Base-by-base conservation (phyloP, 2,797 vertebrate species). In the Coracias cyanogaster region DNA sequence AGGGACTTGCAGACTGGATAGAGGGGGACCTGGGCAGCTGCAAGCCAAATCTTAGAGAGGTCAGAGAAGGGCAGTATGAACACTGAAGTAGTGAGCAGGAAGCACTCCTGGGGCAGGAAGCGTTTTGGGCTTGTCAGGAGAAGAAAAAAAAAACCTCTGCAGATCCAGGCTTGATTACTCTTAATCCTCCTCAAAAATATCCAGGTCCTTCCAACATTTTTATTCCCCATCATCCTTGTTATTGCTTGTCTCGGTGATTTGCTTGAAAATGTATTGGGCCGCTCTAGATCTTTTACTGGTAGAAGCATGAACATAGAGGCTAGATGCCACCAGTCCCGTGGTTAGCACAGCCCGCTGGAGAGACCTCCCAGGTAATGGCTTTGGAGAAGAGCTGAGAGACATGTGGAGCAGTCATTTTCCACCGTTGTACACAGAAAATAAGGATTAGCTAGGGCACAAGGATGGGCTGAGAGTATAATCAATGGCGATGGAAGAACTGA, bases 131-230 rank as follows among this genome's bases (percentile, higher is more conserved):
- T 90, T 93, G 79, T 90, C 57, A 43, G 41, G 54, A 65, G 22
- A 21, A 11, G 22, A 43, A 85, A 64, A 19, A 25, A 61, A n/a
- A 20, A 41, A 39, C 76, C 49, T 67, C 55, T 71, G 62, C 65
- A 64, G 41, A 94, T 93, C 89, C 72, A 88, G 82, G 70, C 87
- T 90, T 86, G 72, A 88, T 88, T 83, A 67, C 29, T 57, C 69
- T 81, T 91, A 97, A 94, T 94, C 72, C 80, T 70, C 49, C 55
- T 37, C 28, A 60, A 46, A 93, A 94, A 65, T 16, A n/a, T 28
- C 43, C 66, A 82, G 37, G 24, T 82, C 67, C 8, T 94, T 88
- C 82, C 74, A 90, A 79, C n/a, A 49, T 28, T 71, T 82, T 45
- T 28, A 37, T 94, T 71, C 52, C 11, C 52, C 24, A 48, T 91